Conservation (phyloP, 30 jellyfish, hydroid and myxozoan species). For the Mastigias papua region DNA sequence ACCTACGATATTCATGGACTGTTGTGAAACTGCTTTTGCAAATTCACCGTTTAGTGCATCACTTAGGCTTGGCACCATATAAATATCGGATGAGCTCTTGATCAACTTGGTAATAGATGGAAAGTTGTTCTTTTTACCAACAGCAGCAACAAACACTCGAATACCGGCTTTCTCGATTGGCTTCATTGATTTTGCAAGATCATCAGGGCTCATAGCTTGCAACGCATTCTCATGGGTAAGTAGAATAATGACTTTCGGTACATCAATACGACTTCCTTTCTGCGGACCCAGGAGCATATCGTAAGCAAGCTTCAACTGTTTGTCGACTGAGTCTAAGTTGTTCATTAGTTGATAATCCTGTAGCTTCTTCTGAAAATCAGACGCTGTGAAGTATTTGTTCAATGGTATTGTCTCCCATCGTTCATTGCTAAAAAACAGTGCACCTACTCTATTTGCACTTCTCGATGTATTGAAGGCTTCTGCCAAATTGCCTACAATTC, state of each 20-base stretch:
- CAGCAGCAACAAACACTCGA: constrained; percentile 40
- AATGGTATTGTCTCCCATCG: constrained; percentile 62
- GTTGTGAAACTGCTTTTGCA: constrained; percentile 28
- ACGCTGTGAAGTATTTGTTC: constrained; percentile 19
- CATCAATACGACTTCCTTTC: constrained; percentile 48
- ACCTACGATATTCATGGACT: constrained; percentile 49
- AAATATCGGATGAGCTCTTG: constrained; percentile 33
- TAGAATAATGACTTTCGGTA: constrained; percentile 55
- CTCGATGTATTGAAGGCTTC: constrained; percentile 29
- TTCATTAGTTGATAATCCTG: constrained; percentile 31
- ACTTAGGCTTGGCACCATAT: constrained; percentile 26
- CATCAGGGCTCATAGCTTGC: constrained; percentile 11
- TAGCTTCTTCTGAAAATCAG: constrained; percentile 20
- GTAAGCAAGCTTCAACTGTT: constrained; percentile 44
- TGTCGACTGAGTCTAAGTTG: constrained; percentile 22
- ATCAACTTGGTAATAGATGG: constrained; percentile 16
- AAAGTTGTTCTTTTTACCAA: constrained; percentile 38
- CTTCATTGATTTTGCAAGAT: constrained; percentile 39
- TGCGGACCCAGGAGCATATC: constrained; percentile 31
- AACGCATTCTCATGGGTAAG: constrained; percentile 57
- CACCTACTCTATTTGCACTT: constrained; percentile 35
- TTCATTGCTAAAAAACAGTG: constrained; percentile 51
- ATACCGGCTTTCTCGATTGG: constrained; percentile 64
- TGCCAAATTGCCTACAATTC: constrained; percentile 42
- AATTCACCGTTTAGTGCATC: constrained; percentile 41